Percentiles rank a stretch among this genome's conserved stretches.
phyloP scores from a whole-genome alignment of 2,797 vertebrate genomes.

The Pangasius krempfi region DNA sequence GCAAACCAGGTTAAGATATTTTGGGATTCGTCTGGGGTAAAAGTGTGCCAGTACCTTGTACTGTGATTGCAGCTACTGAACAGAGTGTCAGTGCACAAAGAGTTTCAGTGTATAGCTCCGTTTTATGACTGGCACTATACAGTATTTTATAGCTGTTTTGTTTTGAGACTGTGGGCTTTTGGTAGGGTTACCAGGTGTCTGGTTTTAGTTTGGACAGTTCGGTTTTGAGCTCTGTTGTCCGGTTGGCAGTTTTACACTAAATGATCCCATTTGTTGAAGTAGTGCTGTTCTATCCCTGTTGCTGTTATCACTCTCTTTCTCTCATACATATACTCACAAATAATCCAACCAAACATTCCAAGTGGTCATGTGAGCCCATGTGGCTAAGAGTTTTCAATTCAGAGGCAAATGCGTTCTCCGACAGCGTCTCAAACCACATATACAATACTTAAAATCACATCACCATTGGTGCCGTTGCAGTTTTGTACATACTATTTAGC shows the following conservation, averaged over 20 bases:
- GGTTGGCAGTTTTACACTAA: background rate
- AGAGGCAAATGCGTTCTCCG: background rate
- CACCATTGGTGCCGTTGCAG: background rate
- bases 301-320: too few species aligned
- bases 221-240: background rate
- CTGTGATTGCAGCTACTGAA: slow-evolving; percentile 3
- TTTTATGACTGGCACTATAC: background rate
- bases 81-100: slow-evolving; percentile 21
- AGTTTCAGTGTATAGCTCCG: background rate
- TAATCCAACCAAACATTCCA: background rate
- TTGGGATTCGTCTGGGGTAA: slow-evolving; percentile 15
- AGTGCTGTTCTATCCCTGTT: background rate
- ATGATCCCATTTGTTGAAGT: background rate
- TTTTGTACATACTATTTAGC: background rate
- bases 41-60: slow-evolving; percentile 19
- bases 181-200: background rate
- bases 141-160: background rate
- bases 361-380: background rate
- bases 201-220: background rate
- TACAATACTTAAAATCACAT: background rate
- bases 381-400: background rate
- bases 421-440: background rate
- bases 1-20: slow-evolving; percentile 17
- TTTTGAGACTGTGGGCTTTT: background rate
- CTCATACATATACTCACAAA: too few species aligned